Base-by-base conservation (phyloP, 2,797 vertebrate species). In the Pseudocheirus occidentalis region DNA sequence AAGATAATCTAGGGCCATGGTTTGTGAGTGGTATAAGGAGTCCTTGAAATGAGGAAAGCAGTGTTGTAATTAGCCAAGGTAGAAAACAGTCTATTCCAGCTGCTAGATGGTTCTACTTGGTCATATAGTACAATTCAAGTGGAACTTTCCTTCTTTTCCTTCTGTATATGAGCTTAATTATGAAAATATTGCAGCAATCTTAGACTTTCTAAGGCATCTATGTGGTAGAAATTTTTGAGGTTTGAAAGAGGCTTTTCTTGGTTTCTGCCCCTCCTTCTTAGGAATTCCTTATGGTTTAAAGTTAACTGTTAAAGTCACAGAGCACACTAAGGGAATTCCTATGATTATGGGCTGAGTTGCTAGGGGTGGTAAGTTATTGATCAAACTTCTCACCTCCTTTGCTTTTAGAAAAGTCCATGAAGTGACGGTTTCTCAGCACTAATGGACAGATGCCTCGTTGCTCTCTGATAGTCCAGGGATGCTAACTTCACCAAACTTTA, bases 241-340 rank as follows among this genome's bases (percentile, higher is more conserved):
- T 73, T 73, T 73, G 34, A 73, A 73, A 73, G 66, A 40, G 21
- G 5, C 66, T 73, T 40, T 40, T 40, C 66, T 21, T 73, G 34
- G 6, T 92, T 14, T 73, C 21, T 73, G 34, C 56, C 94, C 5
- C 58, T 46, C 58, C 87, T 93, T 92, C 56, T 81, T 50, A n/a
- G 53, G 52, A 89, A 29, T 55, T 91, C 93, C 28, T 59, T 62
- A 87, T 59, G 66, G 27, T 92, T 92, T 46, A 73, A 90, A 93
- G 57, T 55, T 31, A 95, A 90, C 53, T 56, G 95, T 40, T 40
- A 93, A 52, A 81, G 11, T 29, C 73, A 56, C 56, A 89, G 54
- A 93, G 87, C 58, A 94, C 90, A 50, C 13, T 50, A 53, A 28
- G 55, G 34, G 52, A 53, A 81, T 91, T 96, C 55, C 91, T 24